Evolutionary conservation across 2,113 vertebrate species (phyloP).

Genomic region (Ophthalmolycus amberensis): DNA sequence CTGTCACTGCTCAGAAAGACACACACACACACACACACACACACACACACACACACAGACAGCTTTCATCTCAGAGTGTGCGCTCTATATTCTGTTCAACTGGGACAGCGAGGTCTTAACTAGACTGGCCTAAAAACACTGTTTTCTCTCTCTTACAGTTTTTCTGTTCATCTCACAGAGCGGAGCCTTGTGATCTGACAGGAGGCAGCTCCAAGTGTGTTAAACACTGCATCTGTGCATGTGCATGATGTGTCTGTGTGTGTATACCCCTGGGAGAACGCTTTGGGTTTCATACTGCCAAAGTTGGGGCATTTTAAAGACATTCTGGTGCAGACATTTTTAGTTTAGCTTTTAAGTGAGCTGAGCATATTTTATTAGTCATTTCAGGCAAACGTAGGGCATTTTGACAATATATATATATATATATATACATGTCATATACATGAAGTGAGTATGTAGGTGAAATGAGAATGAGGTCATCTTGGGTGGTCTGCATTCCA

Average conservation of each 20-base stretch:
- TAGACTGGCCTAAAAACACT: slow-evolving; percentile 63
- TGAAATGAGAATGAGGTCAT: too few species aligned
- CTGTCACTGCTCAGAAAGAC: background rate
- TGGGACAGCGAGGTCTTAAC: slow-evolving; percentile 60
- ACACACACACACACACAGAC: slow-evolving; percentile 31
- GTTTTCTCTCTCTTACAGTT: slow-evolving; percentile 1
- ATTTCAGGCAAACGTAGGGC: too few species aligned
- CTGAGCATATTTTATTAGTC: background rate
- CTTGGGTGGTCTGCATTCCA: too few species aligned
- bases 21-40: slow-evolving; percentile 11
- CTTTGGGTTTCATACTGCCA: background rate
- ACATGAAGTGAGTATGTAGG: too few species aligned
- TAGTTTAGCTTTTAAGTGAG: background rate
- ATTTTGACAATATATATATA: background rate
- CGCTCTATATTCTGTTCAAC: slow-evolving; percentile 57
- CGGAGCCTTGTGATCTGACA: slow-evolving; percentile 2
- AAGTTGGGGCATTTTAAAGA: background rate
- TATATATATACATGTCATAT: background rate
- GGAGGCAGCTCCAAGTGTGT: background rate
- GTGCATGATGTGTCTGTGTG: background rate
- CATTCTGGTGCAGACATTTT: background rate
- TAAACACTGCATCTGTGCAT: background rate
- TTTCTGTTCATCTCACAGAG: slow-evolving; percentile 14
- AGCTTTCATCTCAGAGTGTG: slow-evolving; percentile 17
- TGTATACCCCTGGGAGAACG: background rate